phyloP scores from a whole-genome alignment of 2,888 invertebrate species.

The Diarsia mendica region DNA sequence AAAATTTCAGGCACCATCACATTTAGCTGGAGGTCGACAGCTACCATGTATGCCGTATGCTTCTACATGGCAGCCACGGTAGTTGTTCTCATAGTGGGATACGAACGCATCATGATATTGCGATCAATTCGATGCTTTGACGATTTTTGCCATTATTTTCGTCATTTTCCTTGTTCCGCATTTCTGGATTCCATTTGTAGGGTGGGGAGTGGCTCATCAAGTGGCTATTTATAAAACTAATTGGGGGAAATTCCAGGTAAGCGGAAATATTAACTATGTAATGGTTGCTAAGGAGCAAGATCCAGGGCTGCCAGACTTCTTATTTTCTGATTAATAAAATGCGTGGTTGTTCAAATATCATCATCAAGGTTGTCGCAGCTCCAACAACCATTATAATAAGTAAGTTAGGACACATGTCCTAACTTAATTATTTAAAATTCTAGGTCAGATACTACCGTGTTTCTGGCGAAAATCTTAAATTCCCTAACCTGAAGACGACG shows the following conservation, averaged over 20 bases:
- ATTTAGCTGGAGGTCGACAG: conserved; percentile 91
- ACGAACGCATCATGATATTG: conserved; percentile 91
- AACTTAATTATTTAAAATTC: conserved; percentile 23
- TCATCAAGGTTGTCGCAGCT: too few species aligned
- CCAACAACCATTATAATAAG: background rate
- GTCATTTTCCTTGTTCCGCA: conserved; percentile 92
- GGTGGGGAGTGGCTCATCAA: conserved; percentile 93
- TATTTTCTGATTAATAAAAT: too few species aligned
- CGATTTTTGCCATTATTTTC: conserved; percentile 92
- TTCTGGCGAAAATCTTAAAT: conserved; percentile 91
- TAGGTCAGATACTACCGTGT: conserved; percentile 90
- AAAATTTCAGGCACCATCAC: conserved; percentile 87
- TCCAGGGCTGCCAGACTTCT: too few species aligned
- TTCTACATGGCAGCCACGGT: conserved; percentile 91
- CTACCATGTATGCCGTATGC: conserved; percentile 92
- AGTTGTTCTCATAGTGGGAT: conserved; percentile 91
- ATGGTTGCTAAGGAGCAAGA: background rate
- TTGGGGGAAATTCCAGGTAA: conserved; percentile 92
- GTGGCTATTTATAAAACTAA: conserved; percentile 93
- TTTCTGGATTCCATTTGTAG: conserved; percentile 93
- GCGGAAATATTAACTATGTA: conserved; percentile 20
- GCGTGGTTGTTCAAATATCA: too few species aligned
- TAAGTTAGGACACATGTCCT: background rate
- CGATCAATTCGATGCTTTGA: conserved; percentile 91
- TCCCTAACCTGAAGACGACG: conserved; percentile 90